Conservation (phyloP, 2,888 invertebrate genomes). For the Macaria notata region DNA sequence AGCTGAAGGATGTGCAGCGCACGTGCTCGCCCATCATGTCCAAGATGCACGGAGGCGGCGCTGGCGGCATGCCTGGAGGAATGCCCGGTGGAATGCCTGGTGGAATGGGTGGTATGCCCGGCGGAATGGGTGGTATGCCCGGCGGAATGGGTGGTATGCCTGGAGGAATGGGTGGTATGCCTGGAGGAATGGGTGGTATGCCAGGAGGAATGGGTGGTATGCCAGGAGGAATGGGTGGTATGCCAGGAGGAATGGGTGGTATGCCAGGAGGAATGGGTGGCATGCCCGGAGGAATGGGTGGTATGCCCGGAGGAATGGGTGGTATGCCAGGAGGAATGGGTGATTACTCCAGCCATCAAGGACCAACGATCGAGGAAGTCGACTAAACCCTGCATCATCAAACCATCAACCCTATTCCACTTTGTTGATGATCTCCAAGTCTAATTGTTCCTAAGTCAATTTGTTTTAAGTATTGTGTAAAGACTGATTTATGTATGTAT, state of each 20-base stretch:
- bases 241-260: conserved; percentile 6
- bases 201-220: conserved; percentile 7
- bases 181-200: conserved; percentile 7
- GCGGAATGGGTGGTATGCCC: conserved; percentile 6
- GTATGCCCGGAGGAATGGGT: conserved; percentile 6
- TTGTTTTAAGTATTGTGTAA: conserved; percentile 2
- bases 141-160: conserved; percentile 6
- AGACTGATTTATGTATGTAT: conserved; percentile 1
- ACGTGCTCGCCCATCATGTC: conserved; percentile 7
- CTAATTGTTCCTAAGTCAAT: not conserved
- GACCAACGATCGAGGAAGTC: conserved; percentile 8
- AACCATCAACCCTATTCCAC: not conserved
- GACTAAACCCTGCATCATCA: not conserved
- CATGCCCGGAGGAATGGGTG: conserved; percentile 7
- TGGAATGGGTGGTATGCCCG: conserved; percentile 5
- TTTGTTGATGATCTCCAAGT: not conserved
- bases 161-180: conserved; percentile 4
- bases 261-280: conserved; percentile 7
- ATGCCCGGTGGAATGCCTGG: conserved; percentile 7
- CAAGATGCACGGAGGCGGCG: conserved; percentile 8
- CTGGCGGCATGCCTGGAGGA: not conserved
- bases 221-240: conserved; percentile 6
- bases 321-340: conserved; percentile 7
- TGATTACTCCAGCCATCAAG: not conserved
- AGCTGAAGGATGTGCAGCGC: conserved; percentile 7